Percentiles rank a stretch among this genome's conserved stretches.
Conservation (phyloP, 2,888 invertebrate species). For the Yponomeuta plumbellus region DNA sequence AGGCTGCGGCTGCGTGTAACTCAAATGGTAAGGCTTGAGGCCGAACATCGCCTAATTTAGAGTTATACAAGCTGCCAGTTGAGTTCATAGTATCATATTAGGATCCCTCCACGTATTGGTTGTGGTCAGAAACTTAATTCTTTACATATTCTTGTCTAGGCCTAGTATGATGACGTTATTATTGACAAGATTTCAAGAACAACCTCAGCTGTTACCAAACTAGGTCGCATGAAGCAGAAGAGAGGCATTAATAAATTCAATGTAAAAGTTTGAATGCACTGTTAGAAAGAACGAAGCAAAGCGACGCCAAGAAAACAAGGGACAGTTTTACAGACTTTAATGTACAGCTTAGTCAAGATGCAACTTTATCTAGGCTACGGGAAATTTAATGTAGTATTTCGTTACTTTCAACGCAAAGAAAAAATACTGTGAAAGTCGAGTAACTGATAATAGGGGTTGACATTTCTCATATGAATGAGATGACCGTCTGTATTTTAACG, state of each 20-base stretch:
- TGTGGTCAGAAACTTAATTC: too few species aligned
- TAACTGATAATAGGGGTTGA: not conserved
- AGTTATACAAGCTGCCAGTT: too few species aligned
- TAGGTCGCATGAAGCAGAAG: not conserved
- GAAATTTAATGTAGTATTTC: not conserved
- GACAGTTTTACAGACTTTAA: not conserved
- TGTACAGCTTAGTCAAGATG: not conserved
- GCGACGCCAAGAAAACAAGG: not conserved
- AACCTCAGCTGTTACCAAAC: not conserved
- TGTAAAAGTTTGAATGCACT: not conserved
- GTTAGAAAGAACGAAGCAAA: not conserved
- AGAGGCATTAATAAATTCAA: not conserved
- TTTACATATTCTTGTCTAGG: too few species aligned
- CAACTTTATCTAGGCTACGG: not conserved
- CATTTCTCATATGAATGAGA: too few species aligned
- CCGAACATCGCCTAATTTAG: not conserved
- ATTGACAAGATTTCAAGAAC: not conserved
- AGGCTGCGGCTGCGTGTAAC: constrained; percentile 10
- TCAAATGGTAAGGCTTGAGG: not conserved
- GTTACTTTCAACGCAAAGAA: too few species aligned
- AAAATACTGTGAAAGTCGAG: not conserved
- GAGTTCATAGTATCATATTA: too few species aligned
- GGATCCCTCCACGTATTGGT: too few species aligned
- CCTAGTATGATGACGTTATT: too few species aligned
- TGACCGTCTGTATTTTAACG: too few species aligned